phyloP scores from a whole-genome alignment of 2,888 invertebrate genomes.

The Lycaena phlaeas region DNA sequence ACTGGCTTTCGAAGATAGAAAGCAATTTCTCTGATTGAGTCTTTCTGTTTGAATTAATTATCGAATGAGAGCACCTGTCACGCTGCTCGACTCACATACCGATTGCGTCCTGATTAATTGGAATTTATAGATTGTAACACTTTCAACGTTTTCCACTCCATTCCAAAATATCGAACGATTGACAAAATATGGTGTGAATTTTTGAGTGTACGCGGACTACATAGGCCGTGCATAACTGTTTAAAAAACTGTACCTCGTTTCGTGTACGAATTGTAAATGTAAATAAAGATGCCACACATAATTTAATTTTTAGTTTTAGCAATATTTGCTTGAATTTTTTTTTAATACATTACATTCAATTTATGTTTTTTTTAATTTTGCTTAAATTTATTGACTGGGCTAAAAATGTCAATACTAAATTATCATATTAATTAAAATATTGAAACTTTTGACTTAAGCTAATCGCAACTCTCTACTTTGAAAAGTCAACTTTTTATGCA shows the following conservation, averaged over 20 bases:
- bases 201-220: not conserved
- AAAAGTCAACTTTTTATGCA: no score
- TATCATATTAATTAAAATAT: no score
- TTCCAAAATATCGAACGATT: not conserved
- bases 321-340: not conserved
- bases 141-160: conserved; percentile 26
- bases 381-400: no score
- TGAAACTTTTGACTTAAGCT: no score
- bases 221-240: conserved; percentile 1
- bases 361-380: not conserved
- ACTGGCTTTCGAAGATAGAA: conserved; percentile 54
- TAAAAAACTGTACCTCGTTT: conserved; percentile 1
- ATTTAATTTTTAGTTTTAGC: not conserved
- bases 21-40: conserved; percentile 70
- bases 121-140: conserved; percentile 54
- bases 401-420: no score
- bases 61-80: conserved; percentile 61
- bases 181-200: not conserved
- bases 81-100: conserved; percentile 59
- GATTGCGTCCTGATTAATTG: conserved; percentile 52
- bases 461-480: no score
- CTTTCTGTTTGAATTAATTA: conserved; percentile 68
- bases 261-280: not conserved
- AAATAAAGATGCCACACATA: not conserved
- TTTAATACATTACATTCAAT: no score